These are phyloP conservation scores for Hololepta plana DNA, from an alignment of 2,888 invertebrate genomes.

Conservation along the genomic window DNA sequence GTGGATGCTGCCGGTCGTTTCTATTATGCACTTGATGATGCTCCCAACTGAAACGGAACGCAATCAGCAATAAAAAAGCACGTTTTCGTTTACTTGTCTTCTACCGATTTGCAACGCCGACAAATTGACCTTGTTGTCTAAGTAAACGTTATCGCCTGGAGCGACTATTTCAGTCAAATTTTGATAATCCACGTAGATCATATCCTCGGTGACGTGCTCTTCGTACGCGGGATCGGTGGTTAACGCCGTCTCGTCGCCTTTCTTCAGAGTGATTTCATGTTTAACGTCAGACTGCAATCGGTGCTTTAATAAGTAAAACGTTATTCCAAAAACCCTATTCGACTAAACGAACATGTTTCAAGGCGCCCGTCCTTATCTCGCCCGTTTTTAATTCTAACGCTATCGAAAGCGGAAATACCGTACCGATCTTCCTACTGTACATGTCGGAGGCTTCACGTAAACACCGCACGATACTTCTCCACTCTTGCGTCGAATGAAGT, in stretches of 20 bases:
- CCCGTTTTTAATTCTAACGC: constrained; percentile 73
- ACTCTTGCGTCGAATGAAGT: constrained; percentile 26
- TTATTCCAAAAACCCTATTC: too few species aligned
- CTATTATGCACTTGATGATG: constrained; percentile 29
- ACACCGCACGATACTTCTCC: constrained; percentile 27
- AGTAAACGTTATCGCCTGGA: constrained; percentile 30
- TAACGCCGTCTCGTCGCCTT: constrained; percentile 27
- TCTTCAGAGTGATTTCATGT: constrained; percentile 11
- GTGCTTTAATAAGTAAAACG: constrained; percentile 4
- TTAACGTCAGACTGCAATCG: too few species aligned
- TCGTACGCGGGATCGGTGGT: constrained; percentile 34
- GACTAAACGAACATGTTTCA: constrained; percentile 43
- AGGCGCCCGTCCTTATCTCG: constrained; percentile 72
- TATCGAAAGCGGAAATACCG: constrained; percentile 57
- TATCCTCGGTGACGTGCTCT: constrained; percentile 34
- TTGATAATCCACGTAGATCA: constrained; percentile 35
- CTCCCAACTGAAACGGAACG: constrained; percentile 19
- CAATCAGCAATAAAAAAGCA: neutral
- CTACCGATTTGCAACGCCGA: constrained; percentile 45
- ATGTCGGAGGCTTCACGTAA: constrained; percentile 31
- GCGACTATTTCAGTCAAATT: constrained; percentile 30
- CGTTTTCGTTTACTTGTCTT: constrained; percentile 9
- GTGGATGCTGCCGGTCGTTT: constrained; percentile 32
- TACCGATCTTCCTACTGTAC: constrained; percentile 40
- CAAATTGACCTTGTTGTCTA: constrained; percentile 35